Conservation (phyloP, 2,113 vertebrate species). For the Myodes glareolus region DNA sequence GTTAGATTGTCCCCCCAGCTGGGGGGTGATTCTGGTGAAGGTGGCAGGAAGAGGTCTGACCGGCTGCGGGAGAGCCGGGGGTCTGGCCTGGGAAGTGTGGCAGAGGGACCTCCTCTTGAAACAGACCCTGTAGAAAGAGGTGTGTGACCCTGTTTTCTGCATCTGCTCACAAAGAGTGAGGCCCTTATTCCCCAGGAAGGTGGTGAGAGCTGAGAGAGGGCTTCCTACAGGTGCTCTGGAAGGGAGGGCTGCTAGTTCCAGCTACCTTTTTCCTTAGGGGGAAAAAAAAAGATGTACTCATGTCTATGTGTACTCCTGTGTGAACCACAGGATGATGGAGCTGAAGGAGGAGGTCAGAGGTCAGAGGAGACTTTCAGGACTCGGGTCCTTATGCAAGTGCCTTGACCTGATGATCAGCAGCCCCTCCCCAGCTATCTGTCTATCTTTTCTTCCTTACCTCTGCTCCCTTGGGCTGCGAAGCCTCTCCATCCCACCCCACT, state of each 20-base stretch:
- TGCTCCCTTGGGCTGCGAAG: not conserved
- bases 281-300: not conserved
- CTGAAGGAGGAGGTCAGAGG: not conserved
- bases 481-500: not conserved
- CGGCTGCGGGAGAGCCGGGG: slow-evolving; percentile 91
- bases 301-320: not conserved
- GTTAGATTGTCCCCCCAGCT: slow-evolving; percentile 84
- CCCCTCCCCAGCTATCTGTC: not conserved
- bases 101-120: slow-evolving; percentile 71
- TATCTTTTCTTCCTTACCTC: not conserved
- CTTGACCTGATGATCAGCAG: not conserved
- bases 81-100: slow-evolving; percentile 76
- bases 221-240: not conserved
- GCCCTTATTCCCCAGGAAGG: not conserved
- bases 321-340: not conserved
- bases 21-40: slow-evolving; percentile 58
- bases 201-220: not conserved
- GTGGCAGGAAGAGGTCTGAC: slow-evolving; percentile 89
- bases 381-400: not conserved
- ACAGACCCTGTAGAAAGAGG: slow-evolving; percentile 67
- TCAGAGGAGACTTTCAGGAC: not conserved
- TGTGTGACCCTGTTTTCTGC: slow-evolving; percentile 10
- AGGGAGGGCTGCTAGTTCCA: not conserved
- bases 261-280: not conserved
- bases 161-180: not conserved